Evolutionary conservation across 1,140 invertebrate genomes (phyloP).

Genomic region (Brachionus angularis): DNA sequence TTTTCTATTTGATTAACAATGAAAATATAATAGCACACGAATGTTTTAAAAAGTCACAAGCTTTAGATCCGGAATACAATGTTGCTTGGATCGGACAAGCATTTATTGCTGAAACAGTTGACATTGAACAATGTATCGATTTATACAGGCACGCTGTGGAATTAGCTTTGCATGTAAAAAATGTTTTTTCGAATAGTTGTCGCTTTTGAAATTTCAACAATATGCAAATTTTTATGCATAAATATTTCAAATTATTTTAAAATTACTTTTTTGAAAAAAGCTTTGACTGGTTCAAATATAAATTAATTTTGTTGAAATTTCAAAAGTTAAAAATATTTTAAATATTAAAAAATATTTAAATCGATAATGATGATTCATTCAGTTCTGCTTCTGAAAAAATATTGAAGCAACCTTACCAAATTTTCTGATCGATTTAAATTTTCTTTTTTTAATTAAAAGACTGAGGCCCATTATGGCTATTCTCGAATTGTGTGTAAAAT

Average conservation of each 20-base stretch:
- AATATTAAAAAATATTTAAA: neutral
- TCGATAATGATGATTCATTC: conserved; percentile 41
- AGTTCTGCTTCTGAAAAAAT: conserved; percentile 43
- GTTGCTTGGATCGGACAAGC: conserved; percentile 43
- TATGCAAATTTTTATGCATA: neutral
- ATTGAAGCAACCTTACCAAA: conserved; percentile 25
- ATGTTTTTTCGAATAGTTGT: neutral
- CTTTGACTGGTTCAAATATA: neutral
- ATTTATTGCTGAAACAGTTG: conserved; percentile 38
- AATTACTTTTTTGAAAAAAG: conserved; percentile 6
- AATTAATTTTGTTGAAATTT: neutral
- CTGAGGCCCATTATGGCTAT: conserved; percentile 17
- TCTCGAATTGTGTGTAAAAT: conserved; percentile 34
- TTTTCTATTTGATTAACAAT: conserved; percentile 15
- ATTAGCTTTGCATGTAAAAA: conserved; percentile 32
- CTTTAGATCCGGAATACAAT: conserved; percentile 32
- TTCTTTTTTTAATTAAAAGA: neutral
- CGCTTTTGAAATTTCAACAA: neutral
- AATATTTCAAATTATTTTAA: conserved; percentile 3
- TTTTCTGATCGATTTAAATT: conserved; percentile 40
- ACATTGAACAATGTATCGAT: conserved; percentile 24
- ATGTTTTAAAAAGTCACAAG: conserved; percentile 36
- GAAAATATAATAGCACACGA: conserved; percentile 35
- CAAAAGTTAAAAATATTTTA: neutral
- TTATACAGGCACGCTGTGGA: conserved; percentile 40